A percentile compares a stretch with the other conserved stretches of the same genome.
Conservation (phyloP, 2,888 invertebrate species). For the Pteria penguin region DNA sequence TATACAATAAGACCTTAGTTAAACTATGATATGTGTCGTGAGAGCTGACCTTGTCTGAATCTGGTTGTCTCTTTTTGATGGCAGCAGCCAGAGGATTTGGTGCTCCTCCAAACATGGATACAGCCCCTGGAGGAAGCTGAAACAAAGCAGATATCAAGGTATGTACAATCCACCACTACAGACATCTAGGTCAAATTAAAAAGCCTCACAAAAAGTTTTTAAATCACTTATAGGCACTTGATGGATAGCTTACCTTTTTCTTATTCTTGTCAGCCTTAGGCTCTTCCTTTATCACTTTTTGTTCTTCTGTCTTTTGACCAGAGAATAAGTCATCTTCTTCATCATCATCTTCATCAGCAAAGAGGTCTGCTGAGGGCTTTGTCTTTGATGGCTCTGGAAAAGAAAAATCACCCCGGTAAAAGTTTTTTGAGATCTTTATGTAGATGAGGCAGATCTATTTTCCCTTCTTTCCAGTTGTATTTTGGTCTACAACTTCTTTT, state of each 20-base stretch:
- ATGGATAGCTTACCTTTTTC: slow-evolving; percentile 42
- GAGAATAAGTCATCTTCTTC: slow-evolving; percentile 48
- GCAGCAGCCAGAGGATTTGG: slow-evolving; percentile 72
- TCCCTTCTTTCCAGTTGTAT: too few relatives aligned
- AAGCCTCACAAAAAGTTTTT: background rate
- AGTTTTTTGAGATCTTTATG: background rate
- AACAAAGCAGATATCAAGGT: too few relatives aligned
- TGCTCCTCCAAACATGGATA: slow-evolving; percentile 77
- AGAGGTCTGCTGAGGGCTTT: background rate
- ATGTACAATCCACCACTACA: too few relatives aligned
- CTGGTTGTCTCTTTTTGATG: slow-evolving; percentile 61
- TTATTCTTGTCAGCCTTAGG: slow-evolving; percentile 43
- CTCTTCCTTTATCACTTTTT: slow-evolving; percentile 31
- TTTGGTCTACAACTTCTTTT: too few relatives aligned
- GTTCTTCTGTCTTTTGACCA: slow-evolving; percentile 8
- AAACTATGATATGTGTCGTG: background rate
- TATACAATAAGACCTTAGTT: background rate
- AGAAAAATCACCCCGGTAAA: slow-evolving; percentile 25
- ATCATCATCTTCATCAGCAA: slow-evolving; percentile 49
- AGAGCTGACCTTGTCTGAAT: slow-evolving; percentile 64
- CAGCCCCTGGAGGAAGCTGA: slow-evolving; percentile 75
- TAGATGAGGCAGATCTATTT: background rate
- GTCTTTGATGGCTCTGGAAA: background rate
- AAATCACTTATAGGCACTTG: too few relatives aligned
- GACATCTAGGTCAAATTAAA: background rate